phyloP scores from a whole-genome alignment of 1,140 invertebrate species.

The Philopotamus ludificatus region DNA sequence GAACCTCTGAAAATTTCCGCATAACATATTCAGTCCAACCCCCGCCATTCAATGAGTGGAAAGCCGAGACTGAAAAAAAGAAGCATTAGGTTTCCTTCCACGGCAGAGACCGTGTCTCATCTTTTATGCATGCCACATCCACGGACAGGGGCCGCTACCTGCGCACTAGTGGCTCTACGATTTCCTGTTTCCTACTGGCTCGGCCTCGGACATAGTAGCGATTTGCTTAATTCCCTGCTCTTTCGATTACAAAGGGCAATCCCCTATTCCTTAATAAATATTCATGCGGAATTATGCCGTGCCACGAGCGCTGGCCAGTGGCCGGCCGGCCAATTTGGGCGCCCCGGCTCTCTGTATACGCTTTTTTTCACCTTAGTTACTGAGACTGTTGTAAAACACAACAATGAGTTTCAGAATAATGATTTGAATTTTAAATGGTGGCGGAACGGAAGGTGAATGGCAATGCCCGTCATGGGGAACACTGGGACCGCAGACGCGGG shows the following conservation, averaged over 20 bases:
- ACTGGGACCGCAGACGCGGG: background rate
- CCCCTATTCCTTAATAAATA: slow-evolving; percentile 42
- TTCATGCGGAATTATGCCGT: slow-evolving; percentile 37
- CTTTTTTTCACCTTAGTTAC: slow-evolving; percentile 39
- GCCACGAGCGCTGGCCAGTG: slow-evolving; percentile 15
- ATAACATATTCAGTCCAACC: no score
- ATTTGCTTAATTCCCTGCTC: slow-evolving; percentile 43
- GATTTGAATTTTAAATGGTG: slow-evolving; percentile 41
- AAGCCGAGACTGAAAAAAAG: no score
- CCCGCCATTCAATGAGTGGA: no score
- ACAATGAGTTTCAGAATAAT: slow-evolving; percentile 42
- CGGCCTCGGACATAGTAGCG: slow-evolving; percentile 18
- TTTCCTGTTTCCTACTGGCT: slow-evolving; percentile 30
- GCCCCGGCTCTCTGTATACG: slow-evolving; percentile 15
- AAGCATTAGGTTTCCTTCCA: no score
- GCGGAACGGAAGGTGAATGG: slow-evolving; percentile 16
- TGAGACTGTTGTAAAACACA: slow-evolving; percentile 38
- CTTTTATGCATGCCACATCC: no score
- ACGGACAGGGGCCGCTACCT: slow-evolving; percentile 28
- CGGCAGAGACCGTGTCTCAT: no score
- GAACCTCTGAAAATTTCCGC: no score
- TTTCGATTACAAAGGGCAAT: slow-evolving; percentile 43
- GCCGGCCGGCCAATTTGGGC: no score
- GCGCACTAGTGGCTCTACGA: slow-evolving; percentile 34
- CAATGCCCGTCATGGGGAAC: slow-evolving; percentile 7